These are phyloP conservation scores for Mastomys coucha DNA, from an alignment of 2,113 vertebrate genomes.

Conservation along the genomic window DNA sequence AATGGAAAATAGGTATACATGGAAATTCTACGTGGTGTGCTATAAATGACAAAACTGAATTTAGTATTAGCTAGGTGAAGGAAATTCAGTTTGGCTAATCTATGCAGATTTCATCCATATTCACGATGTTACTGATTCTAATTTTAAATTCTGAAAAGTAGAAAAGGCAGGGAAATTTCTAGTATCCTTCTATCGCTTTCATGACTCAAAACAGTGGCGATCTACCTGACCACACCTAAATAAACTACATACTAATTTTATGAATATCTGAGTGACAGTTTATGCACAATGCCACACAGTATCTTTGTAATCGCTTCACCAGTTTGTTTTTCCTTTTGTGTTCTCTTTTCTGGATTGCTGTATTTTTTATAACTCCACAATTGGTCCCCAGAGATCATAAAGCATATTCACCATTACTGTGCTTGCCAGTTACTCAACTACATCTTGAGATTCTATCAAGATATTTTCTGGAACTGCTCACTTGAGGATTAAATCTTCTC, in stretches of 20 bases:
- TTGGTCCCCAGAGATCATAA: slow-evolving; percentile 44
- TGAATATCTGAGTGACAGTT: slow-evolving; percentile 4
- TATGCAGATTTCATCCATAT: background rate
- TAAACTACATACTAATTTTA: slow-evolving; percentile 5
- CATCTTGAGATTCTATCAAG: slow-evolving; percentile 69
- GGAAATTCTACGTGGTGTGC: background rate
- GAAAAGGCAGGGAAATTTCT: background rate
- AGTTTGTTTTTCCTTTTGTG: background rate
- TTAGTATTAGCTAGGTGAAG: background rate
- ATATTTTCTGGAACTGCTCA: slow-evolving; percentile 70
- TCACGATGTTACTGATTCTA: background rate
- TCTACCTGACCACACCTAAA: background rate
- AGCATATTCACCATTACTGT: background rate
- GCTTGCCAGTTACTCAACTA: slow-evolving; percentile 50
- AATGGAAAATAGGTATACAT: slow-evolving; percentile 1
- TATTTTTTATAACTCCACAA: background rate
- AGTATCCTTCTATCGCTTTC: background rate
- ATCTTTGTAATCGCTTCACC: background rate
- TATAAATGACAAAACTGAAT: slow-evolving; percentile 13
- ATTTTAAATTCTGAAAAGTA: slow-evolving; percentile 22
- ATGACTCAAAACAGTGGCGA: background rate
- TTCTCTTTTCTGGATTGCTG: slow-evolving; percentile 51
- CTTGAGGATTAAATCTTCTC: slow-evolving; percentile 60
- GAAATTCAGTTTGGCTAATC: background rate
- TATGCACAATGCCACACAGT: background rate